phyloP scores from a whole-genome alignment of 1,140 invertebrate genomes.

The Ladona fulva region DNA sequence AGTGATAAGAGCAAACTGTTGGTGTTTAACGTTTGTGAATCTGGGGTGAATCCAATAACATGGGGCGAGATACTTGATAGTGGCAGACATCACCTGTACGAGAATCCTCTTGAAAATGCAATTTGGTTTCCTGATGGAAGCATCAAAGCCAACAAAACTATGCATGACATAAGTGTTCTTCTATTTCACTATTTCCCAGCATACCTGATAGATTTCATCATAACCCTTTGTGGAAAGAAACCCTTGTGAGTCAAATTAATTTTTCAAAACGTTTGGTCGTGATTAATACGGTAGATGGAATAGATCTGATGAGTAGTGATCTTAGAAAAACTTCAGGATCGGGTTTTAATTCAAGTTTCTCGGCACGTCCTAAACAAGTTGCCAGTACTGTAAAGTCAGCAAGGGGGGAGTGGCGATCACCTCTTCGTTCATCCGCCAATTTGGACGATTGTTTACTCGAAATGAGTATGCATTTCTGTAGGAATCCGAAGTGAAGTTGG shows the following conservation, averaged over 20 bases:
- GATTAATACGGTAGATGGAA: too few species aligned
- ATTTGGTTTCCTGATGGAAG: conserved; percentile 74
- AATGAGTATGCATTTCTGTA: too few species aligned
- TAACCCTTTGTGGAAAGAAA: conserved; percentile 58
- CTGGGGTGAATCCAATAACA: conserved; percentile 49
- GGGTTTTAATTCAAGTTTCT: too few species aligned
- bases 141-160: conserved; percentile 55
- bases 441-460: too few species aligned
- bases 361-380: too few species aligned
- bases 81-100: conserved; percentile 41
- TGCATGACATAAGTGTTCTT: conserved; percentile 56
- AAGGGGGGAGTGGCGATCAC: too few species aligned
- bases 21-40: conserved; percentile 50
- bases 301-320: too few species aligned
- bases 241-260: conserved; percentile 74
- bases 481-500: too few species aligned
- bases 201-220: conserved; percentile 62
- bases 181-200: conserved; percentile 74
- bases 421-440: too few species aligned
- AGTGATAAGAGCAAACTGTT: conserved; percentile 34
- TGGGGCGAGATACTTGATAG: conserved; percentile 70
- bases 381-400: too few species aligned
- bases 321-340: too few species aligned
- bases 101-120: conserved; percentile 45
- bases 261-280: too few species aligned